A percentile compares a stretch with the other conserved stretches of the same genome.
Conservation (phyloP, 2,113 vertebrate genomes). For the Pongo abelii region DNA sequence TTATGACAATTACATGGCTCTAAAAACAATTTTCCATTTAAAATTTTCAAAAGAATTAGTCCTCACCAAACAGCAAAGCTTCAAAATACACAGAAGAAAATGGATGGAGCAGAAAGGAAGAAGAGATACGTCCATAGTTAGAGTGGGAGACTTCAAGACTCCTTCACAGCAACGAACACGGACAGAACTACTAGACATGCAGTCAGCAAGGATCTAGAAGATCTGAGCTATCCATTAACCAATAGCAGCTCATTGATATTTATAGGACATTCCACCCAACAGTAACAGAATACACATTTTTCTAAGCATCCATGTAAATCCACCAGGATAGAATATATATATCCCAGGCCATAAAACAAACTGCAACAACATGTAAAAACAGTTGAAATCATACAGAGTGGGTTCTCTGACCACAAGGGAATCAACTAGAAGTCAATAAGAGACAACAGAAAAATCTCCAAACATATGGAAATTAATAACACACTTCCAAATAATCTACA, state of each 20-base stretch:
- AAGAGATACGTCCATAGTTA: no score
- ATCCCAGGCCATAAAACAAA: background rate
- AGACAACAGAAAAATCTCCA: background rate
- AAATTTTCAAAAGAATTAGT: background rate
- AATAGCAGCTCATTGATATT: no score
- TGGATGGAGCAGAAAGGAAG: background rate
- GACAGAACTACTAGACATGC: no score
- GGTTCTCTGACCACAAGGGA: background rate
- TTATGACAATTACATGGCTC: background rate
- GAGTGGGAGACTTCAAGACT: accelerated
- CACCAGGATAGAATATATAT: background rate
- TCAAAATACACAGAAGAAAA: background rate
- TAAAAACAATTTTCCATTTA: background rate
- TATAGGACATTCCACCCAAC: background rate
- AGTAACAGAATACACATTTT: no score
- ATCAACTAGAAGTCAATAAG: background rate
- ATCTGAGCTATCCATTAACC: accelerated
- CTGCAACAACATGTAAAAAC: background rate
- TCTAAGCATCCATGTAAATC: background rate
- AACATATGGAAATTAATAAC: background rate
- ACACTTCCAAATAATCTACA: background rate
- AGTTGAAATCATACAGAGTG: background rate
- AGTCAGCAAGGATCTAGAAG: background rate
- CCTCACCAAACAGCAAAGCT: background rate
- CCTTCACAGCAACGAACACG: accelerated